Conservation (phyloP, 2,797 vertebrate genomes). For the Potorous gilbertii region DNA sequence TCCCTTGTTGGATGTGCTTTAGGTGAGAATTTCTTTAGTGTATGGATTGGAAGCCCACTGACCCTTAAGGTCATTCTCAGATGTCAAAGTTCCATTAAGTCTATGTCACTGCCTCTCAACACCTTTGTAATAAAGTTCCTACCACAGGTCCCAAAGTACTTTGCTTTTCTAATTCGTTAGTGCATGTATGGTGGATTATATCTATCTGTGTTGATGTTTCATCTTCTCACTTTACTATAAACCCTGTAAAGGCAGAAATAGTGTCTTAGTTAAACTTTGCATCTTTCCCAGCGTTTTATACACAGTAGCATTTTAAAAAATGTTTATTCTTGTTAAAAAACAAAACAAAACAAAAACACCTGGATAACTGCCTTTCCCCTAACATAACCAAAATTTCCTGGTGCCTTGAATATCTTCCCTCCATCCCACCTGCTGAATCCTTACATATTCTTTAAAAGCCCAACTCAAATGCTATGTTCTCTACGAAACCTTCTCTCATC, state of each 20-base stretch:
- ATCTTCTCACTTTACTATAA: not conserved
- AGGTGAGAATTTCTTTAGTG: not conserved
- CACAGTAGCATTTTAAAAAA: not conserved
- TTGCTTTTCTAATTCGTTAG: not conserved
- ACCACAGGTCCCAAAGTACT: not conserved
- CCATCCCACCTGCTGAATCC: not conserved
- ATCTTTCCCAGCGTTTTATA: not conserved
- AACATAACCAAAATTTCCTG: not conserved
- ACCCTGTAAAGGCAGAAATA: not conserved
- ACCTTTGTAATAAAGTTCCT: not conserved
- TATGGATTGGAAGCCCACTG: not conserved
- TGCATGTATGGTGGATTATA: not conserved
- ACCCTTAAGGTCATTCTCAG: not conserved
- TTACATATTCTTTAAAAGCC: not conserved
- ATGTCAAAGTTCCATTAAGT: not conserved
- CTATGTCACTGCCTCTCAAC: not conserved
- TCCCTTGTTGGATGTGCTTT: not conserved
- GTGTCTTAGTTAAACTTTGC: not conserved
- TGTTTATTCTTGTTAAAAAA: not conserved
- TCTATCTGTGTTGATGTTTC: not conserved
- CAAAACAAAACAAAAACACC: not conserved
- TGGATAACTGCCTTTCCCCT: not conserved
- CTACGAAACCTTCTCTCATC: not conserved
- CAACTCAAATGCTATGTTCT: not conserved
- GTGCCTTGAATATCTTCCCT: not conserved